Conservation (phyloP, 2,888 invertebrate species). For the Temnothorax rugatulus region DNA sequence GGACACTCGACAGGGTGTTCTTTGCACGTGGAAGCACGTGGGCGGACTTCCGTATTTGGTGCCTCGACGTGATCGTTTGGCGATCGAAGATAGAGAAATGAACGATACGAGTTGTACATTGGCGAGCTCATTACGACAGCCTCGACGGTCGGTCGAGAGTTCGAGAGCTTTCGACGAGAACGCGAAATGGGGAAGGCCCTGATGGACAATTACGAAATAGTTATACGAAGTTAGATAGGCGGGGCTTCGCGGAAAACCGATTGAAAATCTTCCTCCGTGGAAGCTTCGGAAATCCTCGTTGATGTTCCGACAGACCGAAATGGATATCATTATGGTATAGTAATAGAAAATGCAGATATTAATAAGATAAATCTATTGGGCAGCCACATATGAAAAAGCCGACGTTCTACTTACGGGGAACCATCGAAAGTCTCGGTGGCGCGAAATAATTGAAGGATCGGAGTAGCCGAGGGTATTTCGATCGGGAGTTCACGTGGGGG, state of each 20-base stretch:
- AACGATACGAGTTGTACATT: neutral
- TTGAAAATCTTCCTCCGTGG: neutral
- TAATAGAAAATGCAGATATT: neutral
- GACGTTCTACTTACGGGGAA: neutral
- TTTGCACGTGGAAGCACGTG: conserved; percentile 50
- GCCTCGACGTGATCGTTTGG: conserved; percentile 39
- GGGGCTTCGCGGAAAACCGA: conserved; percentile 1
- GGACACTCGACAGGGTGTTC: conserved; percentile 38
- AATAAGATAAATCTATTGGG: neutral
- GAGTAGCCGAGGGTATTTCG: neutral
- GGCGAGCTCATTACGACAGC: conserved; percentile 25
- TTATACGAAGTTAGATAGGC: neutral
- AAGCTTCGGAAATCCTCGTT: neutral
- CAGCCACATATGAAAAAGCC: neutral
- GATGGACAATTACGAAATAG: conserved; percentile 31
- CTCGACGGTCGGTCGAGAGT: conserved; percentile 35
- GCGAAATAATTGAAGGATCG: conserved; percentile 28
- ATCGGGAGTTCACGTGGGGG: neutral
- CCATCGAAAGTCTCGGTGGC: neutral
- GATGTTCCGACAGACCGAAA: neutral
- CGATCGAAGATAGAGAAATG: conserved; percentile 27
- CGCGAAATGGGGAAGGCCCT: conserved; percentile 19
- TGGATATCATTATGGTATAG: neutral
- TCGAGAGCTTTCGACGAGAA: conserved; percentile 37
- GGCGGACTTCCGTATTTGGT: conserved; percentile 36